Evolutionary conservation across 2,797 vertebrate species (phyloP), one percentile per base, ranked within the genome.

Genomic region (Rhadinocentrus ornatus): DNA sequence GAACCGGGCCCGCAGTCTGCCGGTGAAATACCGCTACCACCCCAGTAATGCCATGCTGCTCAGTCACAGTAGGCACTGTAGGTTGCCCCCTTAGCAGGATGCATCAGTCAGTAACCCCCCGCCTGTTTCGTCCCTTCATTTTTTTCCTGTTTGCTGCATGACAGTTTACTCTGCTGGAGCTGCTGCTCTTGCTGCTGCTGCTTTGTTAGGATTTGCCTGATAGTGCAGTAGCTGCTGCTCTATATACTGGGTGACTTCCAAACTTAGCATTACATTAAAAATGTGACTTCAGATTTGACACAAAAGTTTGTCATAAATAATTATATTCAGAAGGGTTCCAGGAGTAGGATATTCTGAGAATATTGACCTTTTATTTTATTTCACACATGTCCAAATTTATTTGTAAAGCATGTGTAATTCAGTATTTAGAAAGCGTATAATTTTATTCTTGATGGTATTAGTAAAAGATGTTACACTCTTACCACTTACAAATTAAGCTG

Each of bases 1-100:
- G 88, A 94, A 95, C 90, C 95, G 95, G 91, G 96, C 95, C 77
- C 88, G 91, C 92, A 96, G 94, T 93, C 93, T 97, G 87, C 94
- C 95, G 83, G 94, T 94, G 92, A 96, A 97, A 95, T 96, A 94
- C 90, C 75, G 66, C 93, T 95, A 90, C 90, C 92, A 91, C 80
- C 89, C 93, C 88, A 92, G 86, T 92, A 93, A 93, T 89, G 92
- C 93, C 91, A 79, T 87, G 82, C 83, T 84, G 82, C 90, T 91
- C 84, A 81, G 87, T 89, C 91, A 89, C 89, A 90, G 93, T 93
- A 92, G 92, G 83, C 91, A 94, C 91, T 88, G 94, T 96, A 95
- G 92, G 96, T 97, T 94, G 93, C 80, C 88, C 86, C 75, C 84
- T 79, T 82, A 89, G 91, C 78, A 84, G 89, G 89, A 90, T 88